Base-by-base conservation (phyloP, 2,113 vertebrate genomes). In the Synodontis membranacea region DNA sequence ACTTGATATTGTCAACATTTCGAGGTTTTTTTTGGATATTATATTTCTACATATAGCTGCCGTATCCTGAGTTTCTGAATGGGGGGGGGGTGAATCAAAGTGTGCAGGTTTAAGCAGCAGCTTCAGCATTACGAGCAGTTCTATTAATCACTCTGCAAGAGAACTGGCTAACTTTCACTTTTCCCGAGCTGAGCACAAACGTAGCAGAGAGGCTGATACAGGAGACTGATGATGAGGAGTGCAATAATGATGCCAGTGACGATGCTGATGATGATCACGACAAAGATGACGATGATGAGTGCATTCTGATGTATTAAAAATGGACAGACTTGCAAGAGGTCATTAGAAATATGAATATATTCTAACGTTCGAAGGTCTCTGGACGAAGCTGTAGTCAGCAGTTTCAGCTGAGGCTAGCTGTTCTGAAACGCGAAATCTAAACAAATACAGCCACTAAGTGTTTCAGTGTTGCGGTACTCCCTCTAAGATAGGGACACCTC, bases 61-160 rank as follows among this genome's bases (percentile, higher is more conserved):
- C 31, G 34, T 8, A 39, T 42, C 37, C 9, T 31, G 42, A 64
- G 52, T 80, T 80, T 80, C 14, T n/a, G 83, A 28, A 60, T 84
- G 23, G 83, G 12, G 34, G 70, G 28, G 6, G 2, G 42, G 70
- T 84, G 83, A 84, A 84, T 21, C 23, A 56, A 74, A 42, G 34
- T 25, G 50, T 39, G 39, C 23, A 60, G 28, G 17, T n/a, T 75
- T 60, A 60, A 75, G 34, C 37, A 54, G 83, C 68, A 75, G 39
- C 37, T 28, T 85, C 74, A 79, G 74, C 74, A 39, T 64, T 78
- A 62, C 62, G 42, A 79, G 84, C 54, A 50, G 44, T 7, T 37
- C 74, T 79, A 76, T 76, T 46, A 84, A 84, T 76, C 83, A 75
- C 25, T 84, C 37, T 70, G 48, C 34, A 48, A 54, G 44, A 83